Percentiles rank a stretch among this genome's conserved stretches.
Conservation (phyloP, 2,113 vertebrate species). For the Meles meles region DNA sequence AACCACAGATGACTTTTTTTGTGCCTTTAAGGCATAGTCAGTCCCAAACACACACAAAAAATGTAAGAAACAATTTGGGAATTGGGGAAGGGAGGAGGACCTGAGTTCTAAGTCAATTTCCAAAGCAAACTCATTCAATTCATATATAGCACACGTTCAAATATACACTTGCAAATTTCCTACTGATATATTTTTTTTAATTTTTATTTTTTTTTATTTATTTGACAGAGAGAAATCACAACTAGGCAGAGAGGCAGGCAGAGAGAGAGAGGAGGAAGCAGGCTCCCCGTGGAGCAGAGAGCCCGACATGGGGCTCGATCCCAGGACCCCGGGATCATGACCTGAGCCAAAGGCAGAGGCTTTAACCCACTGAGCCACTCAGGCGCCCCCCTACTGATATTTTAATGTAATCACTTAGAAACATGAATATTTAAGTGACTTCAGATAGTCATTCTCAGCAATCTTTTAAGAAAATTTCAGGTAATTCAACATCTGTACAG, state of each 20-base stretch:
- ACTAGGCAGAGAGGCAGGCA: too few species aligned
- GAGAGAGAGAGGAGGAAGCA: too few species aligned
- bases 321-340: too few species aligned
- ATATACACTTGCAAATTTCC: not conserved
- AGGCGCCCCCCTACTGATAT: not conserved
- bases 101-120: slow-evolving; percentile 18
- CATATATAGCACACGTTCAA: not conserved
- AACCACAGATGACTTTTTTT: not conserved
- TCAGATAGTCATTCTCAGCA: not conserved
- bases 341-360: too few species aligned
- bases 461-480: slow-evolving; percentile 32
- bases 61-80: not conserved
- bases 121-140: slow-evolving; percentile 23
- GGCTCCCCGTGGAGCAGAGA: too few species aligned
- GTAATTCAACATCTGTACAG: slow-evolving; percentile 19
- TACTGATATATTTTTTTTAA: too few species aligned
- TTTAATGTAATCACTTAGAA: slow-evolving; percentile 15
- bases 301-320: too few species aligned
- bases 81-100: not conserved
- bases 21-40: not conserved
- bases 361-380: too few species aligned
- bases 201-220: too few species aligned
- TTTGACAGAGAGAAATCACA: too few species aligned
- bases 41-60: not conserved
- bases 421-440: slow-evolving; percentile 27